Base-by-base conservation (phyloP, 2,113 vertebrate species). In the Aegotheles bennettii region DNA sequence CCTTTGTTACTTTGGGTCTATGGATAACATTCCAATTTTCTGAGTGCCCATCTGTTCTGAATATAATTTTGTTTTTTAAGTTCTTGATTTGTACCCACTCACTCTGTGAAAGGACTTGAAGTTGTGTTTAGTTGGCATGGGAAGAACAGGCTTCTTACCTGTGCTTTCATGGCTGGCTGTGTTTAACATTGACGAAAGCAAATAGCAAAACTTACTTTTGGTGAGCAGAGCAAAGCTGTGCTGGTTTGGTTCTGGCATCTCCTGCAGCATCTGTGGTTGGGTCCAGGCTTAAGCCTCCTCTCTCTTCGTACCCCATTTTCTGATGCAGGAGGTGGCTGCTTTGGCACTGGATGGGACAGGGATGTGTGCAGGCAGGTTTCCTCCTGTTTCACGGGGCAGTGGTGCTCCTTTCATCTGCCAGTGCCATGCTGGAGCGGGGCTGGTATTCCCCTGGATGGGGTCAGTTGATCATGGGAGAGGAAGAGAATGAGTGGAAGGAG, bases 221-320 rank as follows among this genome's bases (percentile, higher is more conserved):
- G 12, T 0, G 19, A 48, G 36, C 26, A 31, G 45, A 35, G 53
- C 28, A 31, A 2, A 20, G 28, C 21, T 35, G n/a, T 0, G 0
- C 65, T 24, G 47, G 3, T 29, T 61, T 51, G 18, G 40, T 51
- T 26, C 77, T 80, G 63, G 26, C 48, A 45, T 10, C 33, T 78
- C 23, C 51, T 76, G 38, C 53, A 68, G 51, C 40, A 2, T n/a
- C 50, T 35, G 10, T 19, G 20, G 3, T 48, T 61, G 19, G 45
- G 25, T 90, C 33, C 25, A 13, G 36, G 24, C 20, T 68, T 47
- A 11, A 65, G 42, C 38, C 16, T 51, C 4, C 16, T 28, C 10
- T 71, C 33, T 77, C 14, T 6, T 73, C 1, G 0, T 71, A 19
- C 17, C 15, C 13, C 17, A 43, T 71, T 38, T 59, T 51, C 53